These are phyloP conservation scores for Porites lutea DNA, from an alignment of 64 coral and sea anemone species.

Conservation along the genomic window DNA sequence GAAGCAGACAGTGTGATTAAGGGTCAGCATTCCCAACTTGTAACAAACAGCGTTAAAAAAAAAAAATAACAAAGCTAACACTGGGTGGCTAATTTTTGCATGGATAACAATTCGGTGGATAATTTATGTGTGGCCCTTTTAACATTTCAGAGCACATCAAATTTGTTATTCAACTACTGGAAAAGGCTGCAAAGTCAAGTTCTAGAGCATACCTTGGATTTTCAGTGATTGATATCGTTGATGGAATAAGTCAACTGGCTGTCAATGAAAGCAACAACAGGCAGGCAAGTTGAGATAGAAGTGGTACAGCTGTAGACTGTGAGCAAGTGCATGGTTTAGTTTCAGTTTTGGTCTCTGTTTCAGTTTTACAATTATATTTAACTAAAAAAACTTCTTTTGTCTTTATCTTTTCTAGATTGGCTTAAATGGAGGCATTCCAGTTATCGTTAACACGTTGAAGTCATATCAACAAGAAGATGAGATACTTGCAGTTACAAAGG, in stretches of 20 bases:
- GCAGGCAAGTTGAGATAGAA: not conserved
- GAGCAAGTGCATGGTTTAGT: no score
- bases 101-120: not conserved
- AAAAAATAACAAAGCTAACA: no score
- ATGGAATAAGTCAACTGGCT: conserved; percentile 23
- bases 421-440: conserved; percentile 11
- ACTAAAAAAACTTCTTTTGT: no score
- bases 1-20: no score
- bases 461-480: not conserved
- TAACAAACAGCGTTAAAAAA: no score
- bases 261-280: conserved; percentile 28
- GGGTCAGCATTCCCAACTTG: no score
- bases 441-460: not conserved
- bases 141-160: conserved; percentile 8
- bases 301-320: no score
- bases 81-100: not conserved
- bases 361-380: no score
- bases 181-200: conserved; percentile 26
- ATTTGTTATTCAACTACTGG: conserved; percentile 20
- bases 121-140: not conserved
- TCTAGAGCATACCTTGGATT: conserved; percentile 10
- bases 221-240: not conserved
- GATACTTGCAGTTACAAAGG: not conserved
- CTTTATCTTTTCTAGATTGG: not conserved
- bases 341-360: no score